Percentiles rank a stretch among this genome's conserved stretches.
These are phyloP conservation scores for Rotaria sp. DNA, from an alignment of 2,888 invertebrate genomes.

Conservation along the genomic window DNA sequence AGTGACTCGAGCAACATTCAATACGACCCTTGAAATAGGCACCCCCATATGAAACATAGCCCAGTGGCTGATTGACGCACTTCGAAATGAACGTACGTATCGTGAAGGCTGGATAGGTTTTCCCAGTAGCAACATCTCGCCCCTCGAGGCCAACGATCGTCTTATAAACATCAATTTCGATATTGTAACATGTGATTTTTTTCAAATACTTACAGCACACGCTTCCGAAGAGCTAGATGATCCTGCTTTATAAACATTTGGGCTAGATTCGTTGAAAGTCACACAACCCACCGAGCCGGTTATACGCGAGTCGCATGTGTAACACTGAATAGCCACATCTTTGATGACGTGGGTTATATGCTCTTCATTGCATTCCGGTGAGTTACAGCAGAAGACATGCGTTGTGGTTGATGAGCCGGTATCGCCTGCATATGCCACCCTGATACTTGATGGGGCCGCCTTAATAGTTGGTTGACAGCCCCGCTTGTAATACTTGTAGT, in stretches of 20 bases:
- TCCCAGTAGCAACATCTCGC: neutral
- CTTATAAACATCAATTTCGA: neutral
- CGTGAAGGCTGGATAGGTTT: neutral
- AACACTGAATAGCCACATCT: neutral
- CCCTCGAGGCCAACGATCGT: neutral
- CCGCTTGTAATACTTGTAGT: neutral
- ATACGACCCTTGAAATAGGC: neutral
- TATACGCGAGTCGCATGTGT: neutral
- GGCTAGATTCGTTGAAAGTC: neutral
- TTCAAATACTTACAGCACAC: neutral
- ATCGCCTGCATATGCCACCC: neutral
- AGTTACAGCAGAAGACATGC: neutral
- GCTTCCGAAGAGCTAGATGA: neutral
- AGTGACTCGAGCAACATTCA: neutral
- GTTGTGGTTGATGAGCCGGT: neutral
- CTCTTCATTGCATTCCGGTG: neutral
- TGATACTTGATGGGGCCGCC: neutral
- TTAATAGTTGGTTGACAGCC: neutral
- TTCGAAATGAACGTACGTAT: neutral
- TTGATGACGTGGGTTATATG: neutral
- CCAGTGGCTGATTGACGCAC: neutral
- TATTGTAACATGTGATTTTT: neutral
- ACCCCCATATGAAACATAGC: neutral
- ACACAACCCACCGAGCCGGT: neutral
- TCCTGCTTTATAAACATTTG: neutral